Evolutionary conservation across 2,888 invertebrate species (phyloP).

Genomic region (Cryptus viduatorius): DNA sequence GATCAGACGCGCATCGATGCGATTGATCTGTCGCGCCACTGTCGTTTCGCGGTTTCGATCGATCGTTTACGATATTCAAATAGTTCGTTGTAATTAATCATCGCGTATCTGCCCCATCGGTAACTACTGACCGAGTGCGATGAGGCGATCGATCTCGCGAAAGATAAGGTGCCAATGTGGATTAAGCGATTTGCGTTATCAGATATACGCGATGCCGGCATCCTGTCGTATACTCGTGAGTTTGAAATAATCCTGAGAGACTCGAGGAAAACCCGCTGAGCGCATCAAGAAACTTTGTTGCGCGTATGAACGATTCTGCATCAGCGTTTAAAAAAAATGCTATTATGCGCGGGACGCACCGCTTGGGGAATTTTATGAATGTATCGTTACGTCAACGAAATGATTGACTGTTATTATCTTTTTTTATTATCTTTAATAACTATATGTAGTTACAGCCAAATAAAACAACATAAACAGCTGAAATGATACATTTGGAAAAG

Average conservation of each 20-base stretch:
- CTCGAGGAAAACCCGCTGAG: not conserved
- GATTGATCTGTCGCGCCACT: not conserved
- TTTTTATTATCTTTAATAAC: too few relatives aligned
- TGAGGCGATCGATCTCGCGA: constrained; percentile 45
- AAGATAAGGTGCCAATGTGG: constrained; percentile 30
- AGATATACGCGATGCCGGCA: constrained; percentile 33
- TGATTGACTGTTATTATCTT: too few relatives aligned
- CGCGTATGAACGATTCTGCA: not conserved
- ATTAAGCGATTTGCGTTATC: constrained; percentile 40
- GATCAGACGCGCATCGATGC: not conserved
- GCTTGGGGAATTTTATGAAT: too few relatives aligned
- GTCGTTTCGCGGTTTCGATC: not conserved
- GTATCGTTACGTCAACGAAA: too few relatives aligned
- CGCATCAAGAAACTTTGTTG: not conserved
- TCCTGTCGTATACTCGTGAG: not conserved
- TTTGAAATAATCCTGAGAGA: not conserved
- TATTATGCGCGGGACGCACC: too few relatives aligned
- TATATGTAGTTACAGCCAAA: too few relatives aligned
- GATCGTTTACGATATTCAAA: constrained; percentile 1
- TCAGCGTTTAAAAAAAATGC: too few relatives aligned
- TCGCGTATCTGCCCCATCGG: constrained; percentile 36
- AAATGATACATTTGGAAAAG: too few relatives aligned
- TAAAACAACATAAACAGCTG: too few relatives aligned
- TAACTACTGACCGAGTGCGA: constrained; percentile 51
- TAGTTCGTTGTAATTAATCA: not conserved